Evolutionary conservation across 2,888 invertebrate species (phyloP).

Genomic region (Blomia tropicalis): DNA sequence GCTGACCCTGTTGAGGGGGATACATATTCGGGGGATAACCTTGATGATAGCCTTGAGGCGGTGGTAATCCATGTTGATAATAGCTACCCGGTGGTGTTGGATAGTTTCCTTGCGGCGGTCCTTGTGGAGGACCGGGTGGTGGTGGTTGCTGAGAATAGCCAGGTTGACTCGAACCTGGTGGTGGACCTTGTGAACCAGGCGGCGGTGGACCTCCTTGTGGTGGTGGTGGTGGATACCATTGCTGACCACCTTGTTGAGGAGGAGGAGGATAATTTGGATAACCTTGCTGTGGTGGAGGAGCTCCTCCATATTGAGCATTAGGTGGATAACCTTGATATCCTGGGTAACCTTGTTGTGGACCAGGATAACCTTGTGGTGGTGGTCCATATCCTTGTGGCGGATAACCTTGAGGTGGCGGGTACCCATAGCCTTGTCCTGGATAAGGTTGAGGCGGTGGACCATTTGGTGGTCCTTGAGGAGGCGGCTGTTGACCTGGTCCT

Average conservation of each 20-base stretch:
- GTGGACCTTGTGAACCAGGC: not conserved
- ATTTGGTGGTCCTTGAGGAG: not conserved
- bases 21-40: not conserved
- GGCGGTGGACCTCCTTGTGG: not conserved
- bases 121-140: not conserved
- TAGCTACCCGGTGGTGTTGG: not conserved
- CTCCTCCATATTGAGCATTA: not conserved
- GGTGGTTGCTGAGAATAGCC: not conserved
- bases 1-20: not conserved
- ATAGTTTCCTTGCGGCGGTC: not conserved
- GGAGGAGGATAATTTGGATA: not conserved
- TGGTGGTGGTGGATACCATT: too few relatives aligned
- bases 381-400: not conserved
- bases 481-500: slow-evolving; percentile 13
- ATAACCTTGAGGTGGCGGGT: not conserved
- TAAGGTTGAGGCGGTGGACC: not conserved
- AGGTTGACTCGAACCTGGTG: not conserved
- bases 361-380: not conserved
- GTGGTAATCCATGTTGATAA: not conserved
- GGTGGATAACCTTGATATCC: not conserved
- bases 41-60: not conserved
- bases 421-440: not conserved
- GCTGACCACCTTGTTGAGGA: not conserved
- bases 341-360: not conserved
- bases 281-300: not conserved